phyloP scores from a whole-genome alignment of 2,113 vertebrate species.

The Crypturellus undulatus region DNA sequence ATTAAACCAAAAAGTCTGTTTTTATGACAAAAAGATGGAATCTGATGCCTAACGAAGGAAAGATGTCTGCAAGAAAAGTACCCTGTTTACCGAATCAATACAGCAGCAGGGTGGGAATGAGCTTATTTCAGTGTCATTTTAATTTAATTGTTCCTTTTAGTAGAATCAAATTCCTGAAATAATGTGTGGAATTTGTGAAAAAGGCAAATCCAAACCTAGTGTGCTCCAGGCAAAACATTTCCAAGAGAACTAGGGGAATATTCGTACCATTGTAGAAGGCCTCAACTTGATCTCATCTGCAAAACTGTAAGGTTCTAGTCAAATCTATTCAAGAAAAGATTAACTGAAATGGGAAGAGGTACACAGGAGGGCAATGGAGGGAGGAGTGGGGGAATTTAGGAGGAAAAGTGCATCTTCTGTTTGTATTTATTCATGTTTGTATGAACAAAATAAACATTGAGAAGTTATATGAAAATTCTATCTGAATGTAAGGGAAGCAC shows the following conservation, averaged over 20 bases:
- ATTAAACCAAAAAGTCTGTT: neutral
- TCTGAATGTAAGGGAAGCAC: neutral
- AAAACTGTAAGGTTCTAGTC: neutral
- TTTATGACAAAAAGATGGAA: constrained; percentile 4
- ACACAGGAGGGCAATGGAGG: neutral
- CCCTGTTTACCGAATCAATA: constrained; percentile 9
- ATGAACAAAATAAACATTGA: neutral
- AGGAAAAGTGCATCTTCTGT: neutral
- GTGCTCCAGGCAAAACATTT: constrained; percentile 37
- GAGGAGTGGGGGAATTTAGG: neutral
- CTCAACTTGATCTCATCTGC: neutral
- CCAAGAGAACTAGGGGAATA: neutral
- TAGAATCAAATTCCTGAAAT: constrained; percentile 49
- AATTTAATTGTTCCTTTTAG: constrained; percentile 52
- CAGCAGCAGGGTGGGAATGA: neutral
- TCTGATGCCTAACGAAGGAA: constrained; percentile 32
- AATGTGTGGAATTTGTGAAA: constrained; percentile 46
- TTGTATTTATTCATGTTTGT: neutral
- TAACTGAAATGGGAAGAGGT: neutral
- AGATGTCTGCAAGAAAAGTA: neutral
- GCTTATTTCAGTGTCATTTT: constrained; percentile 54
- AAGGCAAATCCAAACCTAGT: constrained; percentile 43
- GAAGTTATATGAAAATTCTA: neutral
- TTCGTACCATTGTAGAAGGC: neutral
- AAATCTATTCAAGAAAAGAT: neutral